A percentile compares a stretch with the other conserved stretches of the same genome.
Conservation (phyloP, 2,888 invertebrate species). For the Orthosia gothica region DNA sequence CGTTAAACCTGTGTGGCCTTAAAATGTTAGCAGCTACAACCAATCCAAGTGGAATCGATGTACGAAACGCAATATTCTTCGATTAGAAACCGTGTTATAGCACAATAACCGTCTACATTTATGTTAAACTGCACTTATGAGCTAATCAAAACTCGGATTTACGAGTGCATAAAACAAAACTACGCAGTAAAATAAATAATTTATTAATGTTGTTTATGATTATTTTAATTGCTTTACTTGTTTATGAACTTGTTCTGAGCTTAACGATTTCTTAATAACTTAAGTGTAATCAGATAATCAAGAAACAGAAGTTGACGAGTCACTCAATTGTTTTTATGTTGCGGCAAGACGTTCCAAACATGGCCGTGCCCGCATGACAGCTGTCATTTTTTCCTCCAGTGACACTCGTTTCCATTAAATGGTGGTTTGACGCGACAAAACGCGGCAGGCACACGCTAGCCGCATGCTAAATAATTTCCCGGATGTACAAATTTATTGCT, state of each 20-base stretch:
- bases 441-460: slow-evolving; percentile 69
- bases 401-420: slow-evolving; percentile 60
- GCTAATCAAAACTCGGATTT: slow-evolving; percentile 48
- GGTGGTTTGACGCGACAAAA: slow-evolving; percentile 64
- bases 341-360: slow-evolving; percentile 43
- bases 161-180: slow-evolving; percentile 51
- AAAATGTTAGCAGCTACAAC: slow-evolving; percentile 52
- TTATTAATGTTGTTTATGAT: slow-evolving; percentile 49
- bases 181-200: slow-evolving; percentile 47
- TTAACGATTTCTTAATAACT: slow-evolving; percentile 53
- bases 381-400: slow-evolving; percentile 73
- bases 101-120: slow-evolving; percentile 44
- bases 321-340: slow-evolving; percentile 51
- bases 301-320: slow-evolving; percentile 39
- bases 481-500: slow-evolving; percentile 76
- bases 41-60: slow-evolving; percentile 47
- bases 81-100: slow-evolving; percentile 43
- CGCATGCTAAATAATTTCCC: slow-evolving; percentile 75
- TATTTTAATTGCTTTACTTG: slow-evolving; percentile 36
- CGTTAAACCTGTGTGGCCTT: slow-evolving; percentile 55
- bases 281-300: slow-evolving; percentile 43
- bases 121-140: slow-evolving; percentile 59
- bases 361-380: slow-evolving; percentile 78
- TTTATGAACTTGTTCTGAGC: slow-evolving; percentile 22
- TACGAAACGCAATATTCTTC: slow-evolving; percentile 45